Conservation (phyloP, 92 coral and sea anemone genomes). For the Epizoanthus stellaris region DNA sequence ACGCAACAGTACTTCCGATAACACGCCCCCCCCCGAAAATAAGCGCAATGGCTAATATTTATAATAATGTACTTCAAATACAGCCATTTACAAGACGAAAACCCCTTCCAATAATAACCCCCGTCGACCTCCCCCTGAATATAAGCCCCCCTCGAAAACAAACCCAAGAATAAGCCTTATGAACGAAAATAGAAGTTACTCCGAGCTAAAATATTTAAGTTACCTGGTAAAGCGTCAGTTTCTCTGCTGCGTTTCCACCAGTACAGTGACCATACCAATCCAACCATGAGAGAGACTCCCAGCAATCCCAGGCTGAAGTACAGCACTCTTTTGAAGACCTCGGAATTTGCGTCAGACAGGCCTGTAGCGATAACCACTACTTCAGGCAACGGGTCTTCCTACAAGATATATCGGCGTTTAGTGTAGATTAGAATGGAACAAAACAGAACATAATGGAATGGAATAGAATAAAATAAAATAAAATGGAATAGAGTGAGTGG, state of each 20-base stretch:
- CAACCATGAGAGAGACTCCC: background rate
- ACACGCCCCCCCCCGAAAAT: no score
- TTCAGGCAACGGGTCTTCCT: slow-evolving; percentile 34
- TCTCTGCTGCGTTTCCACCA: background rate
- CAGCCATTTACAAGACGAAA: no score
- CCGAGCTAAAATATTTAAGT: background rate
- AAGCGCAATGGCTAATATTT: no score
- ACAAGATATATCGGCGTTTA: background rate
- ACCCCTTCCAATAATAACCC: no score
- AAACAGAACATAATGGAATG: no score
- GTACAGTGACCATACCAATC: background rate
- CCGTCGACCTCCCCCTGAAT: no score
- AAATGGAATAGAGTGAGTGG: no score
- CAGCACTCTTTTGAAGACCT: slow-evolving; percentile 3
- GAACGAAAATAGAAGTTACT: background rate
- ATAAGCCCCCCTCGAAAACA: background rate
- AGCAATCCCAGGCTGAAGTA: slow-evolving; percentile 23
- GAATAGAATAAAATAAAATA: no score
- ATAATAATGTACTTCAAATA: no score
- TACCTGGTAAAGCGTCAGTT: background rate
- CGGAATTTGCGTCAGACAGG: background rate
- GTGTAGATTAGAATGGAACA: no score
- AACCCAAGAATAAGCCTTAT: background rate
- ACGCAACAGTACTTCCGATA: background rate
- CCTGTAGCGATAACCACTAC: slow-evolving; percentile 9